Conservation (phyloP, 2,797 vertebrate species). For the Austrolebias charrua region DNA sequence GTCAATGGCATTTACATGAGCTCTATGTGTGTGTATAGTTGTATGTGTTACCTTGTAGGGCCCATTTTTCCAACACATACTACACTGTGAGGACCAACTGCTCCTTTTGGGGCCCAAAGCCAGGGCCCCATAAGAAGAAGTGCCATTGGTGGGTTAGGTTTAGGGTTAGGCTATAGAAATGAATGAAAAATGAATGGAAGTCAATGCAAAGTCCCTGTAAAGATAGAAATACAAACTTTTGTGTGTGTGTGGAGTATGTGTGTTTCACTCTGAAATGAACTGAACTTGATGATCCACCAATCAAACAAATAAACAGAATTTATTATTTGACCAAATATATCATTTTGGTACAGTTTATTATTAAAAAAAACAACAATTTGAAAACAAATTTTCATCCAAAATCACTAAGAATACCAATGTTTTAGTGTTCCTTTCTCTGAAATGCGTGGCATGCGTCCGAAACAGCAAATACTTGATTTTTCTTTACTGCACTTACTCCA, state of each 20-base stretch:
- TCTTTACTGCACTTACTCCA: too few relatives aligned
- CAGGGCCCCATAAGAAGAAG: too few relatives aligned
- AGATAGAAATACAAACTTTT: too few relatives aligned
- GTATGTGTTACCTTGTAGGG: too few relatives aligned
- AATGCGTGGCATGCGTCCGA: background rate
- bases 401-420: conserved; percentile 11
- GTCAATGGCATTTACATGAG: conserved; percentile 9
- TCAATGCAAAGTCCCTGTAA: too few relatives aligned
- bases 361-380: conserved; percentile 11
- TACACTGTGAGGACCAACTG: too few relatives aligned
- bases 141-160: too few relatives aligned
- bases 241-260: conserved; percentile 1
- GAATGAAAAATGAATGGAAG: too few relatives aligned
- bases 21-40: background rate
- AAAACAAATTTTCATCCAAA: conserved; percentile 3
- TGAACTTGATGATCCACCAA: conserved; percentile 1
- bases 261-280: background rate
- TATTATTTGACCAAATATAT: conserved; percentile 11
- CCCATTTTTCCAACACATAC: too few relatives aligned
- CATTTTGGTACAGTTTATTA: conserved; percentile 31
- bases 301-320: conserved; percentile 19
- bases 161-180: too few relatives aligned
- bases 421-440: background rate
- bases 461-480: too few relatives aligned
- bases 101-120: too few relatives aligned